Evolutionary conservation across 2,113 vertebrate genomes (phyloP).

Genomic region (Nestor notabilis): DNA sequence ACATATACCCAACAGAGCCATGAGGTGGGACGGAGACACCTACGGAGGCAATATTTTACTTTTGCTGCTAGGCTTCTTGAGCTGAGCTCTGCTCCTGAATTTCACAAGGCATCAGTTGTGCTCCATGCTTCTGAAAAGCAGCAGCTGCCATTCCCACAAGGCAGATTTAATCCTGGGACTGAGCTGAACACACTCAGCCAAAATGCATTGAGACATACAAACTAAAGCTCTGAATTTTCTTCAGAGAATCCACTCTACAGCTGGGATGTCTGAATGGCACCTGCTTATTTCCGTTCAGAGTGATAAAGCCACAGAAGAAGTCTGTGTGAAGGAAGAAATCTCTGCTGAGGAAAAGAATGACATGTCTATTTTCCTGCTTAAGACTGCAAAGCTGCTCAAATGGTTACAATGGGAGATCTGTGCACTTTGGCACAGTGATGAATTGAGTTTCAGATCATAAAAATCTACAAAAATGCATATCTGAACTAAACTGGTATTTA

Average conservation of each 20-base stretch:
- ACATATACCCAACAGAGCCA: neutral
- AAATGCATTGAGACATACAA: neutral
- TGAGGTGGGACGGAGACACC: neutral
- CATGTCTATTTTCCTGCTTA: neutral
- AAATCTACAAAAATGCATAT: conserved; percentile 24
- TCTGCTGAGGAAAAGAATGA: neutral
- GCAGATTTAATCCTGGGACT: neutral
- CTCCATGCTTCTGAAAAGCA: neutral
- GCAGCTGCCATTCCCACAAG: neutral
- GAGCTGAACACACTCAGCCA: neutral
- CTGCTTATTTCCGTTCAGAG: neutral
- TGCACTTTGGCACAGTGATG: conserved; percentile 24
- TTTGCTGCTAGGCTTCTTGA: neutral
- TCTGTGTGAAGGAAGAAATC: neutral
- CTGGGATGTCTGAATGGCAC: neutral
- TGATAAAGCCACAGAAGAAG: neutral
- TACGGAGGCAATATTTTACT: neutral
- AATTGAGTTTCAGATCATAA: conserved; percentile 23
- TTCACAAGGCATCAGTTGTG: neutral
- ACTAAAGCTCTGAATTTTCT: neutral
- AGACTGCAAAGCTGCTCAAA: neutral
- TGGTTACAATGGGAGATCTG: neutral
- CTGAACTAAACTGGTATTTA: conserved; percentile 44
- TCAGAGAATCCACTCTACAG: neutral
- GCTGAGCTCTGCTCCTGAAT: neutral